These are phyloP conservation scores for Cheilinus undulatus DNA, from an alignment of 2,113 vertebrate genomes.

Conservation along the genomic window DNA sequence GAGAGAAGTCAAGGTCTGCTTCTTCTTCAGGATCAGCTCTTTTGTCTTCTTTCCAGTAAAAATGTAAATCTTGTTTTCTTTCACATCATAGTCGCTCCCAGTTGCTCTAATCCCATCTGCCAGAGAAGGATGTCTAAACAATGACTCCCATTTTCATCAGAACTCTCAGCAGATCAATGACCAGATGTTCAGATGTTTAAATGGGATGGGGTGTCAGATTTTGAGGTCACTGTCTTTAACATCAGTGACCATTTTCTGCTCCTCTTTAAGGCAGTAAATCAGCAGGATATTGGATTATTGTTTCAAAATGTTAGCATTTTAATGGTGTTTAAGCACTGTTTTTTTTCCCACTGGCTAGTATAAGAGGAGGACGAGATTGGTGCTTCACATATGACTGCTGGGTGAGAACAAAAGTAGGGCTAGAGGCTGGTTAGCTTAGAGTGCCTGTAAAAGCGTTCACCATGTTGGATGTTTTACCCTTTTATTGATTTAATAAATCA, in stretches of 20 bases:
- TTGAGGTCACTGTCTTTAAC: slow-evolving; percentile 27
- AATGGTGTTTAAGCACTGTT: not conserved
- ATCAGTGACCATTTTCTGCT: slow-evolving; percentile 3
- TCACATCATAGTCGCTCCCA: slow-evolving; percentile 1
- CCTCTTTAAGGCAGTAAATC: slow-evolving; percentile 2
- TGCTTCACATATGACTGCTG: too few species aligned
- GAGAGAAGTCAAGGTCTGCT: not conserved
- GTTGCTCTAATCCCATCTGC: not conserved
- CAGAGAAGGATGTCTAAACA: slow-evolving; percentile 10
- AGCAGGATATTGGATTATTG: too few species aligned
- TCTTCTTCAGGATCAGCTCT: not conserved
- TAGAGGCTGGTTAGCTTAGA: not conserved
- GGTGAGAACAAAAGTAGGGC: not conserved
- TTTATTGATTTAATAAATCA: too few species aligned
- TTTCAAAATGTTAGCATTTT: too few species aligned
- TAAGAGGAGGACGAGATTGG: too few species aligned
- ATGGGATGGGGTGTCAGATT: slow-evolving; percentile 29
- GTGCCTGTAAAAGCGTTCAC: not conserved
- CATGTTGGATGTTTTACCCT: too few species aligned
- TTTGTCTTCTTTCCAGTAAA: not conserved
- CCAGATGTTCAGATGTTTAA: slow-evolving; percentile 50
- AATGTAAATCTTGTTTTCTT: slow-evolving; percentile 5
- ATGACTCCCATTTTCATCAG: not conserved
- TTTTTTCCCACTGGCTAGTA: too few species aligned
- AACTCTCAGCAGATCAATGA: slow-evolving; percentile 17